Evolutionary conservation across 2,888 invertebrate species (phyloP).

Genomic region (Microctonus hyperodae): DNA sequence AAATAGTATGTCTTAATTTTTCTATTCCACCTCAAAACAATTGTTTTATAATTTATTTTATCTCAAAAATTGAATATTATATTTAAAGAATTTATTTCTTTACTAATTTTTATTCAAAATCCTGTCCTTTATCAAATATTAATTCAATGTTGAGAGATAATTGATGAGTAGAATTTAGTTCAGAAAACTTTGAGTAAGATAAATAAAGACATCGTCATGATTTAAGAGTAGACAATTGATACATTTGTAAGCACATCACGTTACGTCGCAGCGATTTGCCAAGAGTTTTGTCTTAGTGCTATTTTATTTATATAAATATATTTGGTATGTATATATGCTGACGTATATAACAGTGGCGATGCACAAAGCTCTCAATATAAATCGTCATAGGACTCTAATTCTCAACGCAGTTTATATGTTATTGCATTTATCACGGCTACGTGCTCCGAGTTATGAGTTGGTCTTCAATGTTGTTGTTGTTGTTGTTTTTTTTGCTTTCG

Average conservation of each 20-base stretch:
- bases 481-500: no score
- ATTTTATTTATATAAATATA: slow-evolving; percentile 5
- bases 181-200: background rate
- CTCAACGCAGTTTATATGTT: slow-evolving; percentile 59
- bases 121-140: background rate
- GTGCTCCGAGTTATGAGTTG: slow-evolving; percentile 48
- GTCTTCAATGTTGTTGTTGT: background rate
- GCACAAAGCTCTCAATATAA: slow-evolving; percentile 52
- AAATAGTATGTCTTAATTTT: no score
- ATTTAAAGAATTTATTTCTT: background rate
- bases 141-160: background rate
- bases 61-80: no score
- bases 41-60: no score
- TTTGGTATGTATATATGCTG: background rate
- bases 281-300: slow-evolving; percentile 7
- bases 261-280: slow-evolving; percentile 17
- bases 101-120: no score
- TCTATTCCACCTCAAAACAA: no score
- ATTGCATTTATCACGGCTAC: slow-evolving; percentile 60
- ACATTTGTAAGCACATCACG: slow-evolving; percentile 15
- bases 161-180: background rate
- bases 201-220: slow-evolving; percentile 12
- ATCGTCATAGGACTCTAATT: slow-evolving; percentile 58
- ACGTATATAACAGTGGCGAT: background rate
- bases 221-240: slow-evolving; percentile 17